Conservation (phyloP, 2,888 invertebrate species). For the Artemia sinica region DNA sequence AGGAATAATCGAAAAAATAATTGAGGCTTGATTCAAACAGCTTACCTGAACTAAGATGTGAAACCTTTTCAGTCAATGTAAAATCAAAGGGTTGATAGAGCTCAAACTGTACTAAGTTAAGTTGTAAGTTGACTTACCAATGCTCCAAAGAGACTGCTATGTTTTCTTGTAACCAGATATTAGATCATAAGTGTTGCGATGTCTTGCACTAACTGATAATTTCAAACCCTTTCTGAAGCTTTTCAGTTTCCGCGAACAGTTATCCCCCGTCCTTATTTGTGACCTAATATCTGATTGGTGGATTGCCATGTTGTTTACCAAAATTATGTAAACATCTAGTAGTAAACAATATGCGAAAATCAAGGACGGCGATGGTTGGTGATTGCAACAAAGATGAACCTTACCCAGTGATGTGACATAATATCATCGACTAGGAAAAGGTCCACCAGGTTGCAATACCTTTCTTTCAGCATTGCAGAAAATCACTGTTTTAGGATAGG, state of each 20-base stretch:
- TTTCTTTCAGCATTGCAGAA: not conserved
- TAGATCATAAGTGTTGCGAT: conserved; percentile 4
- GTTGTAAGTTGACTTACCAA: not conserved
- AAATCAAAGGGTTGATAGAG: not conserved
- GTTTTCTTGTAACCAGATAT: not conserved
- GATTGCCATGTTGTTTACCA: too few relatives aligned
- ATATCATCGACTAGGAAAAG: conserved; percentile 20
- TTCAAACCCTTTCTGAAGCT: not conserved
- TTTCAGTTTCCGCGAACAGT: not conserved
- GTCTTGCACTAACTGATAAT: conserved; percentile 8
- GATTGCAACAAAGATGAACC: conserved; percentile 16
- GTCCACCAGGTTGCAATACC: conserved; percentile 17
- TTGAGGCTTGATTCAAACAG: too few relatives aligned
- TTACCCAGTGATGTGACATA: conserved; percentile 22
- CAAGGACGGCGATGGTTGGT: too few relatives aligned
- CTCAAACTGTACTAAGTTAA: not conserved
- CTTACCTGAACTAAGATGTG: not conserved
- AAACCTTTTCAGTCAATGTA: not conserved
- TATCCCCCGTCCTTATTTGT: not conserved
- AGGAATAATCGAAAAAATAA: too few relatives aligned
- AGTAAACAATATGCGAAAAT: too few relatives aligned
- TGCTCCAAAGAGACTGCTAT: not conserved
- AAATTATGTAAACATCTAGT: too few relatives aligned
- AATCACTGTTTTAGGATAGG: too few relatives aligned
- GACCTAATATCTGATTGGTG: too few relatives aligned